Conservation (phyloP, 2,888 invertebrate genomes). For the Rotaria sp. region DNA sequence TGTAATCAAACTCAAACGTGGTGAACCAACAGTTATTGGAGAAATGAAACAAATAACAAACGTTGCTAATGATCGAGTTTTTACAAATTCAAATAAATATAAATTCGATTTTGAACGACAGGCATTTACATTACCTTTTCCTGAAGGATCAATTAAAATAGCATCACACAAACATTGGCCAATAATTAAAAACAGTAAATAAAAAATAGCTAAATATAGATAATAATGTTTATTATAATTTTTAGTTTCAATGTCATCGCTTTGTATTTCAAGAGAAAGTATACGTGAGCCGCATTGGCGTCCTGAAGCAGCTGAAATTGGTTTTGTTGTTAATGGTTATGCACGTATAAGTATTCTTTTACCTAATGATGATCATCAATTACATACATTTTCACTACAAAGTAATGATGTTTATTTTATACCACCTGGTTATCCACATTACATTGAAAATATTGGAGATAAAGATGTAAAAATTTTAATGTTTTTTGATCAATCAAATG, state of each 20-base stretch:
- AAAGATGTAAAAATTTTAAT: too few species aligned
- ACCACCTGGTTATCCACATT: too few species aligned
- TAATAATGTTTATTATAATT: background rate
- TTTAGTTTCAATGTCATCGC: background rate
- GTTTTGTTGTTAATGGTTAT: background rate
- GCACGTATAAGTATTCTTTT: background rate
- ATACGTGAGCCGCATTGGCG: background rate
- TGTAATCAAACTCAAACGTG: background rate
- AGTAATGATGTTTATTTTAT: too few species aligned
- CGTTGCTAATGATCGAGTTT: background rate
- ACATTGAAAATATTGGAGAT: too few species aligned
- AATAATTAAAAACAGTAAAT: background rate
- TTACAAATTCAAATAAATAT: background rate
- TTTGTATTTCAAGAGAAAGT: background rate
- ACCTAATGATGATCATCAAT: too few species aligned
- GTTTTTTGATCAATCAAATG: too few species aligned
- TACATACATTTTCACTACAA: too few species aligned
- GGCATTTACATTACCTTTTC: background rate
- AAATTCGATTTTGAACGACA: background rate
- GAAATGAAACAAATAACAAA: background rate
- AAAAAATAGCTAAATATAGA: background rate
- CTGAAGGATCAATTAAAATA: background rate
- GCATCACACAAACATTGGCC: background rate
- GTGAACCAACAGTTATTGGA: background rate
- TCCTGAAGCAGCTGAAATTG: background rate